Conservation (phyloP, 2,888 invertebrate genomes). For the Panopea generosa region DNA sequence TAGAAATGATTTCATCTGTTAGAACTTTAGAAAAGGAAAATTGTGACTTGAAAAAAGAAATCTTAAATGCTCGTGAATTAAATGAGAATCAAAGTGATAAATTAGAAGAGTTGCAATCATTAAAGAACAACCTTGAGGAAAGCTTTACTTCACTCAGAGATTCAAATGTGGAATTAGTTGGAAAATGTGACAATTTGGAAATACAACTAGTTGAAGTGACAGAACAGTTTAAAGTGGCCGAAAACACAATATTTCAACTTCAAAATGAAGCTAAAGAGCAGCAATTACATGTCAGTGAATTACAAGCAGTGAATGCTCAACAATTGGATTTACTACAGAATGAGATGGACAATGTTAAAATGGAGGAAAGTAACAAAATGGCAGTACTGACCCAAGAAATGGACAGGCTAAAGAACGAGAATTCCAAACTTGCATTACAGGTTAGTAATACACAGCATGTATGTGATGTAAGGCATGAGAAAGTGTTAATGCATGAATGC, state of each 20-base stretch:
- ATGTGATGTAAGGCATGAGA: slow-evolving; percentile 54
- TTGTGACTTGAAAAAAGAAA: too few species aligned
- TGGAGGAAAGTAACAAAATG: background rate
- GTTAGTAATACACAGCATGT: slow-evolving; percentile 69
- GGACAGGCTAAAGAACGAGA: slow-evolving; percentile 15
- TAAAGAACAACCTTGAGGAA: too few species aligned
- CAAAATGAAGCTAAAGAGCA: background rate
- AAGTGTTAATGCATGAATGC: slow-evolving; percentile 60
- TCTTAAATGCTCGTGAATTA: too few species aligned
- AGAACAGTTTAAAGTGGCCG: background rate
- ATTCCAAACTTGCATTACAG: slow-evolving; percentile 45
- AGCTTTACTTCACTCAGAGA: too few species aligned
- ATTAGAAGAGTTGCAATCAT: background rate
- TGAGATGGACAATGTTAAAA: slow-evolving; percentile 1
- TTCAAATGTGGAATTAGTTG: too few species aligned
- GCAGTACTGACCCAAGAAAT: background rate
- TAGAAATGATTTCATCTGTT: too few species aligned
- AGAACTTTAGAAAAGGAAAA: too few species aligned
- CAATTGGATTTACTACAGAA: background rate
- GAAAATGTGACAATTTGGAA: too few species aligned
- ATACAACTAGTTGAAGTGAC: background rate
- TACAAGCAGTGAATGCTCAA: background rate
- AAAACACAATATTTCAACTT: background rate
- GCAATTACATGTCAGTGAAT: background rate
- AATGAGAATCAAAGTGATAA: too few species aligned